Conservation (phyloP, 2,797 vertebrate species). For the Leptatherina wallacei region DNA sequence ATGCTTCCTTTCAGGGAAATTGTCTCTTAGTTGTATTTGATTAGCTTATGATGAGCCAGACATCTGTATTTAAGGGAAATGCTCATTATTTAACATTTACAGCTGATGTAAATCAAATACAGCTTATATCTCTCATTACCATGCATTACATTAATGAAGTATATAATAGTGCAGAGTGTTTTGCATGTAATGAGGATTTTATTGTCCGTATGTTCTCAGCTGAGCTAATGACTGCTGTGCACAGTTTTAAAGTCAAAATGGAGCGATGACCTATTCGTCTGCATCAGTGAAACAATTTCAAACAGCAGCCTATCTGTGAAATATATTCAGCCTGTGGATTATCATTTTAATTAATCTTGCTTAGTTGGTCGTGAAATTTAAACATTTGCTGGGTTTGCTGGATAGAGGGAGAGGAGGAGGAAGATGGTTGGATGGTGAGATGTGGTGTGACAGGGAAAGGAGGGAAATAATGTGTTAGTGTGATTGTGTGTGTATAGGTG, state of each 20-base stretch:
- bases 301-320: slow-evolving; percentile 75
- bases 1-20: slow-evolving; percentile 31
- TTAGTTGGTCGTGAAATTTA: slow-evolving; percentile 88
- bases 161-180: slow-evolving; percentile 41
- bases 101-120: slow-evolving; percentile 45
- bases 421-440: slow-evolving; percentile 50
- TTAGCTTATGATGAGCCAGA: slow-evolving; percentile 24
- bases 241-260: slow-evolving; percentile 27
- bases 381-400: slow-evolving; percentile 81
- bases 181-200: slow-evolving; percentile 49
- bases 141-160: slow-evolving; percentile 53
- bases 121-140: slow-evolving; percentile 38
- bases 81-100: slow-evolving; percentile 46
- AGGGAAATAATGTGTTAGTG: slow-evolving; percentile 46
- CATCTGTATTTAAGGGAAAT: slow-evolving; percentile 34
- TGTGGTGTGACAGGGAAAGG: slow-evolving; percentile 51
- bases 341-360: slow-evolving; percentile 89
- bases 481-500: slow-evolving; percentile 39
- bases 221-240: slow-evolving; percentile 72
- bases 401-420: slow-evolving; percentile 49
- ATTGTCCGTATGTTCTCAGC: slow-evolving; percentile 63
- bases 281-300: slow-evolving; percentile 68
- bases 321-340: slow-evolving; percentile 81
- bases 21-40: slow-evolving; percentile 34
- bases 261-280: slow-evolving; percentile 14